A percentile compares a stretch with the other conserved stretches of the same genome.
Evolutionary conservation across 2,113 vertebrate species (phyloP).

Genomic region (Poecile atricapillus): DNA sequence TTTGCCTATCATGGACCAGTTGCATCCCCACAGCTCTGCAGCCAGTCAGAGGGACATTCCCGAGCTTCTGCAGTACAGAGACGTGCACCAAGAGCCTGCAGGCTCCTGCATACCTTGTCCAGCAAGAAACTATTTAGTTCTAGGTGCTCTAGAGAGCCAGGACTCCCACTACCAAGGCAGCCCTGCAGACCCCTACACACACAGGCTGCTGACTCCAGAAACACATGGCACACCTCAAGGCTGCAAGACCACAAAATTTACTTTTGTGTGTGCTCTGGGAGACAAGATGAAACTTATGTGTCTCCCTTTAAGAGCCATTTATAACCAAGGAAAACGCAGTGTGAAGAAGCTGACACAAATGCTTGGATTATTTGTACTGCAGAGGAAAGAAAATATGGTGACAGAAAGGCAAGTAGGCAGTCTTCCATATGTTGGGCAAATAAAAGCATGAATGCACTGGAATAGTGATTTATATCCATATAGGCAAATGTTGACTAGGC

Average conservation of each 20-base stretch:
- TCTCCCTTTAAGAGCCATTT: background rate
- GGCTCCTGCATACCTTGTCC: background rate
- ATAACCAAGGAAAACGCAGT: background rate
- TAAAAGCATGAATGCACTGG: background rate
- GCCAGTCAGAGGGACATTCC: background rate
- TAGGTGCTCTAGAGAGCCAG: background rate
- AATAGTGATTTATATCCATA: background rate
- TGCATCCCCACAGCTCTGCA: background rate
- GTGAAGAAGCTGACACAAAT: background rate
- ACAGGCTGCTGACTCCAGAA: background rate
- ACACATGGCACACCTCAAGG: background rate
- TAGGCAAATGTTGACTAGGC: background rate
- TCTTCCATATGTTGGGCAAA: background rate
- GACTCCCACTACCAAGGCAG: background rate
- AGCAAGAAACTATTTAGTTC: background rate
- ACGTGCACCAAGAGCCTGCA: background rate
- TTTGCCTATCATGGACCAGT: background rate
- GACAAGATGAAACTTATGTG: background rate
- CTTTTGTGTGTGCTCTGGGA: background rate
- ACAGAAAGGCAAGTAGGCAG: background rate
- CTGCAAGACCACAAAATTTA: background rate
- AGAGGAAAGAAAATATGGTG: background rate
- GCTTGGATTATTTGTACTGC: background rate
- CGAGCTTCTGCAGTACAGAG: accelerated
- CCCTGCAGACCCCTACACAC: background rate